Conservation (phyloP, 2,113 vertebrate genomes). For the Beaufortia kweichowensis region DNA sequence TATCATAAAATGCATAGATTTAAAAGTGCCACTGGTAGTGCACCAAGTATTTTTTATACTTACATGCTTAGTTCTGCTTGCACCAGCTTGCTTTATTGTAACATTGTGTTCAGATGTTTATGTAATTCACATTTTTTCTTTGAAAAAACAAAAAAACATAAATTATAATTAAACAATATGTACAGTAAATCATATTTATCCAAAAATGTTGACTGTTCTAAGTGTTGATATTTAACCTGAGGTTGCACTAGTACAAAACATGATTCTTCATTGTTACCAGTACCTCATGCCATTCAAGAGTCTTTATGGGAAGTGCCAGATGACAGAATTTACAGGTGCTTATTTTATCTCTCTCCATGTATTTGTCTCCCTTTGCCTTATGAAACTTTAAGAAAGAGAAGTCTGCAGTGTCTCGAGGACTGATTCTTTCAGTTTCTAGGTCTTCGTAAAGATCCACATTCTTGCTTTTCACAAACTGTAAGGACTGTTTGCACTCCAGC, state of each 20-base stretch:
- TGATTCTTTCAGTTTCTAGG: neutral
- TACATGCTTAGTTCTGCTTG: conserved; percentile 8
- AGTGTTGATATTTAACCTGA: no score
- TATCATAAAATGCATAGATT: neutral
- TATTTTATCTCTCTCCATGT: conserved; percentile 53
- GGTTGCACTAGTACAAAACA: neutral
- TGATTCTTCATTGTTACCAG: neutral
- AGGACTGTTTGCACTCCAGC: neutral
- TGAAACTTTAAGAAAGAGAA: conserved; percentile 4
- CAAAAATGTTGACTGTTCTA: no score
- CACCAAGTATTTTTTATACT: conserved; percentile 20
- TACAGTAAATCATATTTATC: neutral
- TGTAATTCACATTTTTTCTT: conserved; percentile 31
- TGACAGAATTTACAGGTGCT: conserved; percentile 68
- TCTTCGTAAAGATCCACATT: neutral
- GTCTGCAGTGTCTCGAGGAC: neutral
- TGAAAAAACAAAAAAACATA: neutral
- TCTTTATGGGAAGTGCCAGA: conserved; percentile 65
- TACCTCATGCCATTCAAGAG: conserved; percentile 70
- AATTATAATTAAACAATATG: neutral
- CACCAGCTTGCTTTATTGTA: neutral
- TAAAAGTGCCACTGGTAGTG: neutral
- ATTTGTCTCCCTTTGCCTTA: neutral
- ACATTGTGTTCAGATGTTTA: neutral
- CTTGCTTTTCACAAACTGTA: neutral